A percentile compares a stretch with the other conserved stretches of the same genome.
These are phyloP conservation scores for Axea sp. DNA, from an alignment of 2,888 invertebrate species.

Conservation along the genomic window DNA sequence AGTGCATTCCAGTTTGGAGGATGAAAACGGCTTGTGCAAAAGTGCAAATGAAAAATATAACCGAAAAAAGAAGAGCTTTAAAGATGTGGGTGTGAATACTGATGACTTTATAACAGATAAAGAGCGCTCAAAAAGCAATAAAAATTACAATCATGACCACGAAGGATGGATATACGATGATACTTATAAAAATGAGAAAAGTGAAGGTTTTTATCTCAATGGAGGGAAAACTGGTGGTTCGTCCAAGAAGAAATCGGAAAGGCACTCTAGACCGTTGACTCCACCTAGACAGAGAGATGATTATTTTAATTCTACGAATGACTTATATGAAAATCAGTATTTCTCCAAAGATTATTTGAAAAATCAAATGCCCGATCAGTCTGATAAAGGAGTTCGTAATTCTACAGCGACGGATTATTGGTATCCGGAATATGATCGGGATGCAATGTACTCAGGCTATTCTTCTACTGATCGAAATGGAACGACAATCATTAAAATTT, in stretches of 20 bases:
- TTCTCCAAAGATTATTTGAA: slow-evolving; percentile 68
- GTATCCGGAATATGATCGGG: slow-evolving; percentile 10
- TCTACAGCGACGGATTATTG: neutral
- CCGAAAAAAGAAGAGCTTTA: slow-evolving; percentile 51
- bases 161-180: neutral
- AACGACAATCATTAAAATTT: slow-evolving; percentile 71
- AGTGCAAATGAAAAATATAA: slow-evolving; percentile 67
- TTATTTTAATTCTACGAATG: slow-evolving; percentile 62
- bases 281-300: slow-evolving; percentile 64
- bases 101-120: slow-evolving; percentile 18
- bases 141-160: neutral
- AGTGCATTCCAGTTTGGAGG: slow-evolving; percentile 60
- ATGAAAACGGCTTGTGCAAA: slow-evolving; percentile 57
- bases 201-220: too few relatives aligned
- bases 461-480: slow-evolving; percentile 70
- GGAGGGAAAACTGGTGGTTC: too few relatives aligned
- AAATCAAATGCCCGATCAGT: slow-evolving; percentile 64
- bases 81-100: slow-evolving; percentile 47
- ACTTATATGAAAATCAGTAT: slow-evolving; percentile 70
- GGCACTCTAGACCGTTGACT: slow-evolving; percentile 73
- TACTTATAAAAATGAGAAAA: too few relatives aligned
- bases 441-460: slow-evolving; percentile 44
- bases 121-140: neutral
- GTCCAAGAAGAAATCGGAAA: slow-evolving; percentile 61
- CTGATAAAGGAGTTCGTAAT: slow-evolving; percentile 33